These are phyloP conservation scores for Leptinotarsa tumamoca DNA, from an alignment of 2,888 invertebrate genomes.

Conservation along the genomic window DNA sequence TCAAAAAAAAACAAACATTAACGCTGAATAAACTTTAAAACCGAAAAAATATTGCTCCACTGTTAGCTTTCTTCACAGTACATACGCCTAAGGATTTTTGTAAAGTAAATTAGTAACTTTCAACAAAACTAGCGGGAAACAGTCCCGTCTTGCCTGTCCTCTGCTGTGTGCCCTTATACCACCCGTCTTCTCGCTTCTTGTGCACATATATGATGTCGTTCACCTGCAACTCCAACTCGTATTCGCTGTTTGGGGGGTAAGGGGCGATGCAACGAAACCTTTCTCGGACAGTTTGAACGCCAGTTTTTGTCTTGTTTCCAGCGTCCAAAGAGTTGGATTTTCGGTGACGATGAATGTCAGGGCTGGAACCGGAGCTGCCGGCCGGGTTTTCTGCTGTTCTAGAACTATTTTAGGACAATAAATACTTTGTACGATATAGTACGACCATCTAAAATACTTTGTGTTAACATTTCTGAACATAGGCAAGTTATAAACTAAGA, in stretches of 20 bases:
- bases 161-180: slow-evolving; percentile 94
- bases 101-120: slow-evolving; percentile 45
- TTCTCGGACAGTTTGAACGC: slow-evolving; percentile 63
- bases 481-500: too few species aligned
- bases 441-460: neutral
- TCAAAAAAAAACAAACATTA: too few species aligned
- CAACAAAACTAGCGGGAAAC: slow-evolving; percentile 93
- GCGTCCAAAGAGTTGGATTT: slow-evolving; percentile 89
- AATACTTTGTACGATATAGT: neutral
- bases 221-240: slow-evolving; percentile 89
- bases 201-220: slow-evolving; percentile 93
- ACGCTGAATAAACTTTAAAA: too few species aligned
- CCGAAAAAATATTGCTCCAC: too few species aligned
- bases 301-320: slow-evolving; percentile 64
- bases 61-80: too few species aligned
- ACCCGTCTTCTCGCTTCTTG: slow-evolving; percentile 93
- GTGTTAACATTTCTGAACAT: neutral
- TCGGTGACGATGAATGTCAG: slow-evolving; percentile 67
- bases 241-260: slow-evolving; percentile 94
- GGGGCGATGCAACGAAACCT: slow-evolving; percentile 92
- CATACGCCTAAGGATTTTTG: too few species aligned
- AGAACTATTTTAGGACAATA: neutral
- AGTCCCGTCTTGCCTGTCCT: slow-evolving; percentile 93
- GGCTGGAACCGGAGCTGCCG: slow-evolving; percentile 62
- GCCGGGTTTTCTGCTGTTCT: slow-evolving; percentile 55